These are phyloP conservation scores for Euspilapteryx auroguttella DNA, from an alignment of 2,888 invertebrate species.

Conservation along the genomic window DNA sequence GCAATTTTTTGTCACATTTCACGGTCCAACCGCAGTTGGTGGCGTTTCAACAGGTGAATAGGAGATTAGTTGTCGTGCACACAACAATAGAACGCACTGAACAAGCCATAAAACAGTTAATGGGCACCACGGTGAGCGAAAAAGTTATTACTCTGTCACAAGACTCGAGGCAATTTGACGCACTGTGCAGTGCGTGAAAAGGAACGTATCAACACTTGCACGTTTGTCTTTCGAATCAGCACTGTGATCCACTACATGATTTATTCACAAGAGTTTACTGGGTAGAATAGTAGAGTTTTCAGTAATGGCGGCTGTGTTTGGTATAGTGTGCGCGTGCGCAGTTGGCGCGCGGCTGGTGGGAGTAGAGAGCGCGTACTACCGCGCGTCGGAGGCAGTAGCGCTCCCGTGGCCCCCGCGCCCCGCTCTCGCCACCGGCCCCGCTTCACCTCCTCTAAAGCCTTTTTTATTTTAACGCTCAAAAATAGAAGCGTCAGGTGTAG, in stretches of 20 bases:
- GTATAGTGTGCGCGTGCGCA: slow-evolving; percentile 40
- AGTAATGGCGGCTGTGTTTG: slow-evolving; percentile 13
- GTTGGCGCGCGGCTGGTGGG: slow-evolving; percentile 41
- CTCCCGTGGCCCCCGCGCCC: slow-evolving; percentile 30
- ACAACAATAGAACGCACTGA: slow-evolving; percentile 48
- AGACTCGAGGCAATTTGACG: slow-evolving; percentile 9
- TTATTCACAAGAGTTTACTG: no score
- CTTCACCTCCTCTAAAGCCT: slow-evolving; percentile 9
- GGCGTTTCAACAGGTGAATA: slow-evolving; percentile 44
- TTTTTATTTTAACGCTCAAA: slow-evolving; percentile 17
- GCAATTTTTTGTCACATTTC: slow-evolving; percentile 60
- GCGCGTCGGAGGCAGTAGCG: slow-evolving; percentile 51
- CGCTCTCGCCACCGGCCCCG: slow-evolving; percentile 24
- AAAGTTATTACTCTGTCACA: slow-evolving; percentile 21
- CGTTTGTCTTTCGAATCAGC: slow-evolving; percentile 17
- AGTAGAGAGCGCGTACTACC: slow-evolving; percentile 46
- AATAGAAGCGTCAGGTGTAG: neutral
- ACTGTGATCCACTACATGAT: slow-evolving; percentile 60
- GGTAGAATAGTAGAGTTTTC: slow-evolving; percentile 11
- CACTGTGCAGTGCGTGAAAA: no score
- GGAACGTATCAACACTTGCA: no score
- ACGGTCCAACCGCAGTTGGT: slow-evolving; percentile 44
- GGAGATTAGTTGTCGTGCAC: slow-evolving; percentile 44
- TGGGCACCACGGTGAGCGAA: slow-evolving; percentile 22
- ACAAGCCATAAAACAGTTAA: slow-evolving; percentile 50